Conservation (phyloP, 2,888 invertebrate species). For the Micoletzkya japonica region DNA sequence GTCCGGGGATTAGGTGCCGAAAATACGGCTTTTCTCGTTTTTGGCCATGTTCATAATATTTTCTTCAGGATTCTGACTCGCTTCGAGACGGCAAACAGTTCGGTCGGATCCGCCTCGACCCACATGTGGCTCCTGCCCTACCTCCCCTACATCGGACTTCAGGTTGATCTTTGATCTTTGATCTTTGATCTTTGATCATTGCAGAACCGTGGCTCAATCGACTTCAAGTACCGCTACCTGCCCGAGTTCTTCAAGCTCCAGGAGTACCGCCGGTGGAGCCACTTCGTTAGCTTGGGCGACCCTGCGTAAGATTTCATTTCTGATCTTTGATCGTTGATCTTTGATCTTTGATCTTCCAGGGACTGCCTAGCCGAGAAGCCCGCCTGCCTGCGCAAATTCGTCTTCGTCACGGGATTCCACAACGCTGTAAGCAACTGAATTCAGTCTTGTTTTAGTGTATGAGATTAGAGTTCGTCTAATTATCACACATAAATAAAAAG, state of each 20-base stretch:
- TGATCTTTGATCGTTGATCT: background rate
- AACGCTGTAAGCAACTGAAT: slow-evolving; percentile 52
- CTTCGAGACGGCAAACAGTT: slow-evolving; percentile 57
- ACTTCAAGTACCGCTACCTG: slow-evolving; percentile 61
- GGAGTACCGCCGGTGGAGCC: slow-evolving; percentile 61
- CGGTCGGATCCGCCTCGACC: slow-evolving; percentile 56
- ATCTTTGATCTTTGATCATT: background rate
- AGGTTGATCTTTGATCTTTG: slow-evolving; percentile 30
- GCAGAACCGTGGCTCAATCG: slow-evolving; percentile 59
- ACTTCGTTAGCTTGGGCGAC: slow-evolving; percentile 58
- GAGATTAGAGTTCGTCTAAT: no score
- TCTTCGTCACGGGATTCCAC: slow-evolving; percentile 62
- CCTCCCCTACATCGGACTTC: slow-evolving; percentile 60
- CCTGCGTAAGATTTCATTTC: slow-evolving; percentile 44
- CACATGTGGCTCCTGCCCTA: slow-evolving; percentile 62
- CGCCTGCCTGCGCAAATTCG: slow-evolving; percentile 59
- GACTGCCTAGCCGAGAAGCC: slow-evolving; percentile 59
- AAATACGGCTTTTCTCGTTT: background rate
- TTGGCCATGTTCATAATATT: background rate
- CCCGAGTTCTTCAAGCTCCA: slow-evolving; percentile 58
- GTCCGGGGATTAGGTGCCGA: slow-evolving; percentile 34
- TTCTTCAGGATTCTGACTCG: slow-evolving; percentile 38
- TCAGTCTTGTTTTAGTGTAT: no score
- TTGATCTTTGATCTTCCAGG: slow-evolving; percentile 41
- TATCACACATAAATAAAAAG: no score